Base-by-base conservation (phyloP, 2,888 invertebrate species). In the Trachelus iudaicus region DNA sequence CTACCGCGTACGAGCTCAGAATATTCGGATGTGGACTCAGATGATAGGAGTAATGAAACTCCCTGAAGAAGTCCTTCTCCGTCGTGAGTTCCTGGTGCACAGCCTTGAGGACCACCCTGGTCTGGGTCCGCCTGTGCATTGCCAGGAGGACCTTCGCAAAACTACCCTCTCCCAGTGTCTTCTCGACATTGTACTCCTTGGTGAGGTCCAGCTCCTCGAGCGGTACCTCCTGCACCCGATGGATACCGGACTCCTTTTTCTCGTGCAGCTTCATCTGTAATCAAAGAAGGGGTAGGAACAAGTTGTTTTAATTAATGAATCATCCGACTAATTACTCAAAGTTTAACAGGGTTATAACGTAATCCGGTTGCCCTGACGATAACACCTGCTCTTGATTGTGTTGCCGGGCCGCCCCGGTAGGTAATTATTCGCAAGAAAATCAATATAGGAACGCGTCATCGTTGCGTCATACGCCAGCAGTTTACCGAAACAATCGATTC, bases 1-100 rank as follows among this genome's bases (percentile, higher is more conserved):
- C 94, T 73, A 96, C 96, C 83, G 95, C 95, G 90, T 95, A 96
- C 0, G 95, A 95, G 88, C 95, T 95, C 71, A 96, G 92, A 79
- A 97, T 95, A 87, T 94, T 94, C 30, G 94, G 94, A 88, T 97
- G 96, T n/a, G 96, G 95, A 75, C 95, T 95, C 0, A 97, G 92
- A 88, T 95, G 95, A 86, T 95, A 96, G 83, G 95, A 95, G 90
- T 95, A 96, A 87, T 96, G 95, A 88, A 95, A 95, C 89, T 96
- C 96, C 73, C 95, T 93, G 85, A 94, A 94, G 89, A 96, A 96
- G 87, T 96, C 94, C 83, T 93, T 93, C 40, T 93, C 90, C 3
- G 93, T 92, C 4, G 94, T 94, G 69, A 94, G 87, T 81, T 94
- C 94, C 4, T 93, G 93, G 84, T 94, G 94, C 1, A 94, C 93